Percentiles rank a stretch among this genome's conserved stretches.
Evolutionary conservation across 2,797 vertebrate species (phyloP).

Genomic region (Sebastes wilsoni): DNA sequence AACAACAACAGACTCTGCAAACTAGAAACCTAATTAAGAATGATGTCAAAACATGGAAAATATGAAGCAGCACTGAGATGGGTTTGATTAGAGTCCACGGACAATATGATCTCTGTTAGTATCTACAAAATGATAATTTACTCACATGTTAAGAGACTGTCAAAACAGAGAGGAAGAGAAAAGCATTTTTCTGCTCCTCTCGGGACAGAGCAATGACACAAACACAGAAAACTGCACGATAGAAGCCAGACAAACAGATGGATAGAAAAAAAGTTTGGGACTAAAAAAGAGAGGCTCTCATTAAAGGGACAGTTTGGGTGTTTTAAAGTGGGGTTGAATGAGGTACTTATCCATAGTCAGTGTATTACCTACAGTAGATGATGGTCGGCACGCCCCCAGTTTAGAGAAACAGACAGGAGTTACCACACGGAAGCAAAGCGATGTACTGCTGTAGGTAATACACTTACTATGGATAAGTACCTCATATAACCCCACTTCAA

Average conservation of each 20-base stretch:
- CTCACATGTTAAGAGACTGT: neutral
- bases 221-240: neutral
- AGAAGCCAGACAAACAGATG: neutral
- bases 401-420: no score
- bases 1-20: neutral
- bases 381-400: no score
- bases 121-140: slow-evolving; percentile 2
- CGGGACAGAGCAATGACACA: neutral
- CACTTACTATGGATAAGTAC: no score
- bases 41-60: slow-evolving; percentile 3
- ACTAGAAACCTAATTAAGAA: neutral
- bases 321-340: no score
- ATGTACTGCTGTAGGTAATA: no score
- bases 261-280: neutral
- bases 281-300: neutral
- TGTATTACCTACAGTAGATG: no score
- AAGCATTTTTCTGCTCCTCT: neutral
- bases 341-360: no score
- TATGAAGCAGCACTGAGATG: slow-evolving; percentile 2
- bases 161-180: neutral
- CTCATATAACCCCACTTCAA: no score
- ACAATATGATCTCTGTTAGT: slow-evolving; percentile 1
- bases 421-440: no score
- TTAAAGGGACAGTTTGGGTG: neutral
- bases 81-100: neutral